Base-by-base conservation (phyloP, 2,888 invertebrate genomes). In the Protophormia terraenovae region DNA sequence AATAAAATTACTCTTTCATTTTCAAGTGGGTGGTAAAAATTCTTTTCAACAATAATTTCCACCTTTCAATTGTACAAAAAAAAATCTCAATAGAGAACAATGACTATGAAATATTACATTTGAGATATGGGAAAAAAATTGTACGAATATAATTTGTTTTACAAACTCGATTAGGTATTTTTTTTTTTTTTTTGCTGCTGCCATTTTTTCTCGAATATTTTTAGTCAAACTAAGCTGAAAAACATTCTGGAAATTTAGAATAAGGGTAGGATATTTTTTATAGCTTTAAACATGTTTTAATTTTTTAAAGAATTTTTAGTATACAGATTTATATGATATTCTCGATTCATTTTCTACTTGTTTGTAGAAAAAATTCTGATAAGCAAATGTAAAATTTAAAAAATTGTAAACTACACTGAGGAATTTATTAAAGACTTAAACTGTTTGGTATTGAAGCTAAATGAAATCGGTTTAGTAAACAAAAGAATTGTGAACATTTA, bases 131-230 rank as follows among this genome's bases (percentile, higher is more conserved):
- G 14, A 64, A 69, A n/a, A n/a, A n/a, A 72, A 66, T 47, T 60
- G 14, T 35, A 55, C 35, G 22, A 38, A 45, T 35, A 71, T 66
- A 80, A 80, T 80, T 76, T 71, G 58, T 55, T 84, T 64, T 72
- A 71, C 45, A 80, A 84, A 76, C 41, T 84, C 76, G 60, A 71
- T 84, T 84, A 76, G 66, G 45, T 66, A 38, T 45, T 55, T 64
- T 69, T n/a, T 19, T 45, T 45, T 55, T 69, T 53, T 27, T 64
- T 60, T 72, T 32, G 16, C 8, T n/a, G n/a, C n/a, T 14, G n/a
- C 7, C 3, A 5, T 53, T 53, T 53, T 66, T 45, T 27, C 22
- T 14, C 5, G 16, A 60, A 10, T 8, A 60, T 24, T 67, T 67
- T 55, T 45, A 32, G 8, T 8, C 45, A 24, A 45, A 47, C 35